Evolutionary conservation across 2,797 vertebrate species (phyloP).

Genomic region (Syncerus caffer): DNA sequence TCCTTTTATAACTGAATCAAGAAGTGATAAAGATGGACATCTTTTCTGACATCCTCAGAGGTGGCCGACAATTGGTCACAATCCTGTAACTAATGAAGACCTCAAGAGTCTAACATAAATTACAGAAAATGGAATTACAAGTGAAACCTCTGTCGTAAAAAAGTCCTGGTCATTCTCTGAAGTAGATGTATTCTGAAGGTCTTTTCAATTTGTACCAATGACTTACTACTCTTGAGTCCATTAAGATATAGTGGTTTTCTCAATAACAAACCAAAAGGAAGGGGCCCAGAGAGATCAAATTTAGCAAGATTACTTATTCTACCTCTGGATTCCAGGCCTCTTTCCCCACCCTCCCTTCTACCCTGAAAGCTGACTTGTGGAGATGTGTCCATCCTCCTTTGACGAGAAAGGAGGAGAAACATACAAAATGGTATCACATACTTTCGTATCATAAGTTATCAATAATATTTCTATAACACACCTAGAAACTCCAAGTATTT

Average conservation of each 20-base stretch:
- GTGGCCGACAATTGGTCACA: neutral
- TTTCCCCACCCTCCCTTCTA: neutral
- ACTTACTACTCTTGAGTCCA: neutral
- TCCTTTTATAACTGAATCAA: slow-evolving; percentile 10
- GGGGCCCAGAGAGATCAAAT: neutral
- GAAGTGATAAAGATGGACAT: slow-evolving; percentile 9
- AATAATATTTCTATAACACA: neutral
- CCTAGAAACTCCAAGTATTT: neutral
- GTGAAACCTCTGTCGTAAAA: neutral
- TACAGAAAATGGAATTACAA: neutral
- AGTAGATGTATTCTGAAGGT: slow-evolving; percentile 1
- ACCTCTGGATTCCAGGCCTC: neutral
- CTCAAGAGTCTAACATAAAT: neutral
- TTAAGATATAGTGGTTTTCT: neutral
- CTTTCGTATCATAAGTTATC: neutral
- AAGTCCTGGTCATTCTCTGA: slow-evolving; percentile 13
- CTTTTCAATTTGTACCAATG: slow-evolving; percentile 15
- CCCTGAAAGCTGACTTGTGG: neutral
- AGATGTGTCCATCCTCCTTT: neutral
- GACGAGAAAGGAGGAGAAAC: neutral
- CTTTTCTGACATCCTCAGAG: neutral
- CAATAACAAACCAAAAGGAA: neutral
- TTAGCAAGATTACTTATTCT: neutral
- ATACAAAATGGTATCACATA: neutral
- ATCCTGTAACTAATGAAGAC: slow-evolving; percentile 42